Evolutionary conservation across 92 coral and sea anemone species (phyloP).

Genomic region (Pocillopora meandrina): DNA sequence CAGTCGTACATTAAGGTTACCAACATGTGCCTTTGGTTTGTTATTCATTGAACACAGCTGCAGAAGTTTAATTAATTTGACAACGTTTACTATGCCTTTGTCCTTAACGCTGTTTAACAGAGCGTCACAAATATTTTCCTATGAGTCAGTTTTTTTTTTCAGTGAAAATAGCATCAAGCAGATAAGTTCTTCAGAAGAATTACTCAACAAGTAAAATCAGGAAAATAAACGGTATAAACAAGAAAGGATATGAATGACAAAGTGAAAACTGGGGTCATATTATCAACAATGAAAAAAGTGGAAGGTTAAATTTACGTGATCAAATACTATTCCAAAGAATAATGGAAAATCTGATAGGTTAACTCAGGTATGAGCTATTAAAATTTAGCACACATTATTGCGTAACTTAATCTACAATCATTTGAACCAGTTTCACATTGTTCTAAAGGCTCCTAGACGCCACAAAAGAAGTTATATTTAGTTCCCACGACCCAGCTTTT

Average conservation of each 20-base stretch:
- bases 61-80: constrained; percentile 2
- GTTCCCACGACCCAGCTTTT: constrained; percentile 28
- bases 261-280: too few species aligned
- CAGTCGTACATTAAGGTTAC: constrained; percentile 1
- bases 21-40: constrained; percentile 27
- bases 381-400: neutral
- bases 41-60: constrained; percentile 24
- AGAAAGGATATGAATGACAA: too few species aligned
- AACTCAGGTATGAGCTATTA: too few species aligned
- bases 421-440: neutral
- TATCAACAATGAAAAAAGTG: too few species aligned
- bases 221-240: too few species aligned
- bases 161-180: neutral
- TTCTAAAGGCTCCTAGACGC: neutral
- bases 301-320: too few species aligned
- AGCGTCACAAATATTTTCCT: neutral
- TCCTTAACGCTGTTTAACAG: neutral
- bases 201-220: too few species aligned
- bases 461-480: neutral
- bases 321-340: too few species aligned
- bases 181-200: neutral
- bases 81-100: constrained; percentile 5
- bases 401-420: neutral
- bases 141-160: neutral
- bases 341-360: too few species aligned